Evolutionary conservation across 2,888 invertebrate species (phyloP).

Genomic region (Cacoxenus indagator): DNA sequence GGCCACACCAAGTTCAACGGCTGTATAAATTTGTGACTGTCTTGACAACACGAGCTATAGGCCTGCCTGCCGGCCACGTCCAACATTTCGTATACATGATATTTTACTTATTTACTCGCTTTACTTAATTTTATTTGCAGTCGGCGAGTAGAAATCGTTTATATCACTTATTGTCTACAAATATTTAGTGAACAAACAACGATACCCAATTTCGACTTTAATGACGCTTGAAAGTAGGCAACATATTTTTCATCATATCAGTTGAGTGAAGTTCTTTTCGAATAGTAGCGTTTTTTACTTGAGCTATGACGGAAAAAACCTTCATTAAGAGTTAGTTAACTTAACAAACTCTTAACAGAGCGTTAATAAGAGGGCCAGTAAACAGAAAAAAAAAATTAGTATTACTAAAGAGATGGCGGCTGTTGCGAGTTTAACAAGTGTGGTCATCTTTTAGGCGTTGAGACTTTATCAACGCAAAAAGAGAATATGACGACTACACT

Average conservation of each 20-base stretch:
- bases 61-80: conserved; percentile 5
- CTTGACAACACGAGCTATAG: not conserved
- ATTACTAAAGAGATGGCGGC: no score
- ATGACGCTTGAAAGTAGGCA: conserved; percentile 9
- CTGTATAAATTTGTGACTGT: conserved; percentile 15
- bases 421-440: no score
- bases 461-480: no score
- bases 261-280: no score
- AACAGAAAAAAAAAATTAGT: no score
- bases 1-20: conserved; percentile 1
- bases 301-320: no score
- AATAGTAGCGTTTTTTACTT: no score
- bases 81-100: conserved; percentile 32
- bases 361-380: no score
- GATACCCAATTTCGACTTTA: not conserved
- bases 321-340: no score
- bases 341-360: no score
- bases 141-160: conserved; percentile 5
- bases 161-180: conserved; percentile 58
- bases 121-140: not conserved
- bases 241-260: not conserved
- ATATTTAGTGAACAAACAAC: conserved; percentile 35
- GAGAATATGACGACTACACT: no score
- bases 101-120: conserved; percentile 29
- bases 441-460: no score